Evolutionary conservation across 2,113 vertebrate species (phyloP).

Genomic region (Hypocryptadius cinnamomeus): DNA sequence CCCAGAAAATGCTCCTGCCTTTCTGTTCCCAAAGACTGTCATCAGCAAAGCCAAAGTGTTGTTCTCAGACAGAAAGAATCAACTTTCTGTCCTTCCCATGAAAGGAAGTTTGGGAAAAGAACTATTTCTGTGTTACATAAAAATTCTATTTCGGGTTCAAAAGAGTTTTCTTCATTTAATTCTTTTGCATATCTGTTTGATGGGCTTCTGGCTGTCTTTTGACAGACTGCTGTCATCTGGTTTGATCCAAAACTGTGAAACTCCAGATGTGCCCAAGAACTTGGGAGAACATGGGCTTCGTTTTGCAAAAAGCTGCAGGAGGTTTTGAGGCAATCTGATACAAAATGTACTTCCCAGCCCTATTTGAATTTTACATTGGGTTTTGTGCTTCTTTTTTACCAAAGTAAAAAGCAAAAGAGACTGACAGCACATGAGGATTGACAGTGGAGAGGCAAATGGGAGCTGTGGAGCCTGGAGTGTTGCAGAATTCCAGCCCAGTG

Average conservation of each 20-base stretch:
- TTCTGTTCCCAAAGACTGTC: background rate
- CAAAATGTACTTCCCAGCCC: background rate
- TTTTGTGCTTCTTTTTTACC: background rate
- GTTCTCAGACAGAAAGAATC: slow-evolving; percentile 24
- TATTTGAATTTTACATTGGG: background rate
- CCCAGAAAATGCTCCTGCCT: background rate
- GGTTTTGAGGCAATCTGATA: slow-evolving; percentile 26
- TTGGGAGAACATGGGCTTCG: slow-evolving; percentile 25
- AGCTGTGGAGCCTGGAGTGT: background rate
- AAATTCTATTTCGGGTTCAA: slow-evolving; percentile 47
- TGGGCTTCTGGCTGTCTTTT: slow-evolving; percentile 55
- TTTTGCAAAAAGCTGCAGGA: slow-evolving; percentile 15
- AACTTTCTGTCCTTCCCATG: slow-evolving; percentile 28
- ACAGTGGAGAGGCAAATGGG: background rate
- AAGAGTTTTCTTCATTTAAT: slow-evolving; percentile 40
- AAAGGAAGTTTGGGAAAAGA: slow-evolving; percentile 36
- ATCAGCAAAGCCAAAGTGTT: background rate
- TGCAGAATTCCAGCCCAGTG: background rate
- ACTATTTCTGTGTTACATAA: slow-evolving; percentile 38
- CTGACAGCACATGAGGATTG: background rate
- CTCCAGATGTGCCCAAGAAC: slow-evolving; percentile 57
- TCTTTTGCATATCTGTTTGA: slow-evolving; percentile 37
- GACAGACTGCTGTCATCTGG: slow-evolving; percentile 59
- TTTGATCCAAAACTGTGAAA: slow-evolving; percentile 55
- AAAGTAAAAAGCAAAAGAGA: background rate